Conservation (phyloP, 1,140 invertebrate genomes). For the Oppia nitens region DNA sequence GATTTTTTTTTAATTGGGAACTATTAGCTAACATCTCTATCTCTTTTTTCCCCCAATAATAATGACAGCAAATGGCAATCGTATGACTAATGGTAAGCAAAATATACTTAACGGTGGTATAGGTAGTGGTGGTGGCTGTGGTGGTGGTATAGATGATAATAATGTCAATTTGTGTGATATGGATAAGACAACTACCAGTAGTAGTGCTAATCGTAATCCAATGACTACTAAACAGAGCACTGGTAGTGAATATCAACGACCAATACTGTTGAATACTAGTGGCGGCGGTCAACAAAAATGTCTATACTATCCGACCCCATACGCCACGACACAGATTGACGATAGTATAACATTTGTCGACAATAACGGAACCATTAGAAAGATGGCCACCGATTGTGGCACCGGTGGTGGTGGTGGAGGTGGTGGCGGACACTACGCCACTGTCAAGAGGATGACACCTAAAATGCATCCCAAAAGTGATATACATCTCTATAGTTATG, state of each 20-base stretch:
- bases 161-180: neutral
- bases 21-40: neutral
- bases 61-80: neutral
- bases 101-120: neutral
- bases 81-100: neutral
- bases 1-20: too few relatives aligned
- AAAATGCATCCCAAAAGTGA: neutral
- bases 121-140: too few relatives aligned
- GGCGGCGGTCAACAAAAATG: too few relatives aligned
- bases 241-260: neutral
- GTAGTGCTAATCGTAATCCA: neutral
- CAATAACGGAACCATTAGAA: neutral
- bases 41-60: neutral
- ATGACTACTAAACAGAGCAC: neutral
- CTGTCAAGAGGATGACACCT: neutral
- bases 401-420: too few relatives aligned
- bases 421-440: neutral
- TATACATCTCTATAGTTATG: neutral
- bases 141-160: too few relatives aligned
- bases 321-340: conserved; percentile 17
- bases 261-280: too few relatives aligned
- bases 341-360: neutral
- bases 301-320: conserved; percentile 16
- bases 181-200: too few relatives aligned
- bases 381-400: neutral